Conservation (phyloP, 2,797 vertebrate genomes). For the Stomatorhinus walkeri region DNA sequence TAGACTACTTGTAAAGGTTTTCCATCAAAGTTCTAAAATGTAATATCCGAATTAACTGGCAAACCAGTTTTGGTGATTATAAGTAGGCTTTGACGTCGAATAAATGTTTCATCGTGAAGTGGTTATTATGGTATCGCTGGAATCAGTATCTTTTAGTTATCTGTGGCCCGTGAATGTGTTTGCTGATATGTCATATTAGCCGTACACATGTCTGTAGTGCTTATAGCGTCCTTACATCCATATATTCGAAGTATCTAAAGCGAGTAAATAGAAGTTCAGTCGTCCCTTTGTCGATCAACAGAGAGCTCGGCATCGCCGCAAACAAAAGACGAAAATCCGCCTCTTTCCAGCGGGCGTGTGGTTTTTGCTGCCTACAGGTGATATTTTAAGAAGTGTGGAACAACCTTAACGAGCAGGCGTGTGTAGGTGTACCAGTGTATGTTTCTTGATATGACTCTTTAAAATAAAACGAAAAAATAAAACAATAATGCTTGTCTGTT, state of each 20-base stretch:
- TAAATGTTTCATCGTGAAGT: not conserved
- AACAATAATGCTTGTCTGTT: not conserved
- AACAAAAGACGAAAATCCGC: not conserved
- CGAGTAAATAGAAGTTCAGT: not conserved
- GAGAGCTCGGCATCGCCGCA: not conserved
- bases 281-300: not conserved
- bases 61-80: not conserved
- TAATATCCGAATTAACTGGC: not conserved
- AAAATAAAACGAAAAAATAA: not conserved
- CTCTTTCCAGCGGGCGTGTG: not conserved
- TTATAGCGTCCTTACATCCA: not conserved
- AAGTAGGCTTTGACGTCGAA: not conserved
- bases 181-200: not conserved
- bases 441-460: not conserved
- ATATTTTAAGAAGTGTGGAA: not conserved
- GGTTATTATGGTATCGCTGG: not conserved
- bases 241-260: not conserved
- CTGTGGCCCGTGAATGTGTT: not conserved
- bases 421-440: not conserved
- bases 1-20: not conserved
- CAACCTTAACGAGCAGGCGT: not conserved
- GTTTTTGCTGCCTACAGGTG: not conserved
- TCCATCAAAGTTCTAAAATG: not conserved
- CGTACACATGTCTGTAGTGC: not conserved
- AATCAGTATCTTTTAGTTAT: not conserved